phyloP scores from a whole-genome alignment of 1,140 invertebrate species.

The Ylistrum balloti region DNA sequence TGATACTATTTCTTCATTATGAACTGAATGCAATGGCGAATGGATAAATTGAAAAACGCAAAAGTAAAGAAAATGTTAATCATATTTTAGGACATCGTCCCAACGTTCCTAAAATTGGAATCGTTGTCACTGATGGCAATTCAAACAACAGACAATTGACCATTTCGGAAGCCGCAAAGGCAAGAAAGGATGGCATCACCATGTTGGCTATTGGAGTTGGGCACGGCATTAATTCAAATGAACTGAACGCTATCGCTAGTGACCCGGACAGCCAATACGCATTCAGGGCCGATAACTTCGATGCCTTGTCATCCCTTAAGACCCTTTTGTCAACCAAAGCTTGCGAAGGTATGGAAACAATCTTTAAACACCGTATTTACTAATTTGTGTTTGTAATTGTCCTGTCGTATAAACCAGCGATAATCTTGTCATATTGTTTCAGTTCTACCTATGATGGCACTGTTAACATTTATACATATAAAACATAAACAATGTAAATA shows the following conservation, averaged over 20 bases:
- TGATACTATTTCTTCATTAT: too few relatives aligned
- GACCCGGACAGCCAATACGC: conserved; percentile 45
- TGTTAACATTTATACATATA: too few relatives aligned
- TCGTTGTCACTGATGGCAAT: conserved; percentile 57
- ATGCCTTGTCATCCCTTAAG: conserved; percentile 64
- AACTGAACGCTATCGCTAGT: conserved; percentile 48
- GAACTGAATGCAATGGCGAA: too few relatives aligned
- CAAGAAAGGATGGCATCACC: conserved; percentile 50
- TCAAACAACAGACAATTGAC: conserved; percentile 46
- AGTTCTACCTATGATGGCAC: too few relatives aligned
- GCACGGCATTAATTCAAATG: not conserved
- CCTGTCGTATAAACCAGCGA: too few relatives aligned
- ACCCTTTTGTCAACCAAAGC: conserved; percentile 67
- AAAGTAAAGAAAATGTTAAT: too few relatives aligned
- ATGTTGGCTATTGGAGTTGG: conserved; percentile 46
- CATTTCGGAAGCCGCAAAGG: conserved; percentile 42
- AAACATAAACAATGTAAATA: too few relatives aligned
- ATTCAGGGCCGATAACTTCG: conserved; percentile 45
- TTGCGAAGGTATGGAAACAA: conserved; percentile 53
- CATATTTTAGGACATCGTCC: conserved; percentile 57
- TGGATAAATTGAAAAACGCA: too few relatives aligned
- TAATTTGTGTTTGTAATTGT: too few relatives aligned
- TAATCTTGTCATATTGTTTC: too few relatives aligned
- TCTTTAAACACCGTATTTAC: too few relatives aligned
- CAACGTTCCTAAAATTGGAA: conserved; percentile 47